Percentiles rank a stretch among this genome's conserved stretches.
Conservation (phyloP, 37 sponge, comb jelly and placozoan species). For the Geodia barretti region DNA sequence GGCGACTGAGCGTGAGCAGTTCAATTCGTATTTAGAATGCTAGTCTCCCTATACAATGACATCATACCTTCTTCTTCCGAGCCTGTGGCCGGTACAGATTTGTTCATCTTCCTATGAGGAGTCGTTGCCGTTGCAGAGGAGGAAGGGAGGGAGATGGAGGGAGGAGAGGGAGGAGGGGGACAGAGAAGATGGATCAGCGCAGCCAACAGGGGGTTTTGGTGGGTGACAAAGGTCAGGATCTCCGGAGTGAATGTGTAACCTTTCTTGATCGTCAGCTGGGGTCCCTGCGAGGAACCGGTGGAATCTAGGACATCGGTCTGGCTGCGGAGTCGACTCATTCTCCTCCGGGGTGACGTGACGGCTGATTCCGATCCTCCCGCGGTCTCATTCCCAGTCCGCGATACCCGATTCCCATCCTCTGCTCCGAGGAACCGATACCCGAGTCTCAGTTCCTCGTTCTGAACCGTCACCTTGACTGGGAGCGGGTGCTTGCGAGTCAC, state of each 20-base stretch:
- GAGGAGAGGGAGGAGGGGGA: slow-evolving; percentile 6
- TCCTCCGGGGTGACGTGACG: too few relatives aligned
- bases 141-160: not conserved
- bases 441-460: slow-evolving; percentile 1
- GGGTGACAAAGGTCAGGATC: slow-evolving; percentile 41
- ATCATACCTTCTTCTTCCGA: too few relatives aligned
- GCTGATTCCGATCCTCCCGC: too few relatives aligned
- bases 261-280: not conserved
- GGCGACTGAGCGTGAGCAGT: too few relatives aligned
- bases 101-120: too few relatives aligned
- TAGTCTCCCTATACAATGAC: too few relatives aligned
- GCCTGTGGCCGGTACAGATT: too few relatives aligned
- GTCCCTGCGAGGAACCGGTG: too few relatives aligned
- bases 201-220: slow-evolving; percentile 30
- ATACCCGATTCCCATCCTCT: too few relatives aligned
- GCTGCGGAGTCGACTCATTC: not conserved
- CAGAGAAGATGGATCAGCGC: slow-evolving; percentile 44
- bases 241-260: slow-evolving; percentile 41
- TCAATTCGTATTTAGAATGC: too few relatives aligned
- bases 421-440: slow-evolving; percentile 61
- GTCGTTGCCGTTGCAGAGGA: not conserved
- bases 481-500: not conserved
- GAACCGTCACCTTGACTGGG: slow-evolving; percentile 9
- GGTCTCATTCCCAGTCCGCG: too few relatives aligned
- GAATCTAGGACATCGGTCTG: too few relatives aligned